Base-by-base conservation (phyloP, 2,797 vertebrate genomes). In the Monodelphis domestica region DNA sequence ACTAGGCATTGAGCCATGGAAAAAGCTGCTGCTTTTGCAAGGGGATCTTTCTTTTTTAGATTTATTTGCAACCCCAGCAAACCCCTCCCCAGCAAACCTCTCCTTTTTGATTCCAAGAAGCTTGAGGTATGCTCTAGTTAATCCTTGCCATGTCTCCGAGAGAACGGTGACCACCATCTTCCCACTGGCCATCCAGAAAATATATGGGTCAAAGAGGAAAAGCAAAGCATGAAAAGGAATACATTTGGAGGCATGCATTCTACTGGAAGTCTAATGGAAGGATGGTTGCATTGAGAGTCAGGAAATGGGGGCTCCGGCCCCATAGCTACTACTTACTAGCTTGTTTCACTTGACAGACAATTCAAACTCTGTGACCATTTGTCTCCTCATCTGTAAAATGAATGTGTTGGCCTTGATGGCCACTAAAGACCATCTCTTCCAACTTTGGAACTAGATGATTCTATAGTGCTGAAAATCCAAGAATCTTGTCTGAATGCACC, bases 1-100 rank as follows among this genome's bases (percentile, higher is more conserved):
- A 1, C 91, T 5, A 57, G 87, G 26, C 45, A 0, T 6, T 5
- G 30, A 6, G 0, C 59, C 1, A 3, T 33, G 33, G 45, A 0
- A 53, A 54, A 0, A 28, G n/a, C 26, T 24, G 90, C 50, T 0
- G 1, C 12, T 29, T 53, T 88, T 53, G 28, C 28, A 33, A 29
- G 4, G 51, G 9, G 17, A 54, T 3, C 7, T 38, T 87, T 90
- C 57, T 59, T 55, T 63, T 53, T 30, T 95, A 52, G 45, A 12
- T 54, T 54, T n/a, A 45, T 3, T 4, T 33, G n/a, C 45, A 70
- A 0, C 45, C 45, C 57, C 4, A 89, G 88, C 54, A 4, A 24
- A 89, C 51, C n/a, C 4, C 9, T 24, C 45, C 51, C 57, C 4
- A 89, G 88, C 54, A 4, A 24, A 89, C 51, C n/a, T 4, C 9